Conservation (phyloP, 64 coral and sea anemone species). For the Montipora efflorescens region DNA sequence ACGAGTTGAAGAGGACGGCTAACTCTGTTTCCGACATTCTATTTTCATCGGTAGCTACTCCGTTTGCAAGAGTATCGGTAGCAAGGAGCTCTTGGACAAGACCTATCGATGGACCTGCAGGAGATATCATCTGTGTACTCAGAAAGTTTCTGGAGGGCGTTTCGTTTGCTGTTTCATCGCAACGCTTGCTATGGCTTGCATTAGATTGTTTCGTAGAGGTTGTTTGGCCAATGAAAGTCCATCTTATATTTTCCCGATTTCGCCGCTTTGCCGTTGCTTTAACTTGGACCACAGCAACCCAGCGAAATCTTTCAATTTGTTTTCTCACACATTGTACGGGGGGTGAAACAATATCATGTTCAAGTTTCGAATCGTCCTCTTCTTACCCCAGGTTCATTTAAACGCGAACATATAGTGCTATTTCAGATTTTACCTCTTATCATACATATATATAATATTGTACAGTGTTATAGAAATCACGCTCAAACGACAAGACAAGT, state of each 20-base stretch:
- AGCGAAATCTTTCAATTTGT: background rate
- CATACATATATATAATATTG: background rate
- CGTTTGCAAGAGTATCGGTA: background rate
- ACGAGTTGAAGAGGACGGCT: background rate
- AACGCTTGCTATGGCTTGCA: background rate
- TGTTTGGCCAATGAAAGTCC: background rate
- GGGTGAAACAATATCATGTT: background rate
- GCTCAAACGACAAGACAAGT: background rate
- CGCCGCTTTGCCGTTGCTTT: background rate
- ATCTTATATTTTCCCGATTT: background rate
- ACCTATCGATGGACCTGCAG: no score
- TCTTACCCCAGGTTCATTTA: background rate
- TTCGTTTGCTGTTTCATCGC: background rate
- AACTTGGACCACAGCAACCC: background rate
- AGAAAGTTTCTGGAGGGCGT: background rate
- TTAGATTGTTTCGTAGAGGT: background rate
- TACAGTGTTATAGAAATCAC: background rate
- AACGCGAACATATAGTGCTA: background rate
- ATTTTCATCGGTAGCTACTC: background rate
- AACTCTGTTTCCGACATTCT: constrained; percentile 2
- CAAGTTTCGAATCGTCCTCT: background rate
- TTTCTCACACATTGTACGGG: background rate
- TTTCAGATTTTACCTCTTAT: background rate
- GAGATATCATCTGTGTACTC: background rate
- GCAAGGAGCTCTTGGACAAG: background rate